Base-by-base conservation (phyloP, 2,797 vertebrate species). In the Intellagama lesueurii region DNA sequence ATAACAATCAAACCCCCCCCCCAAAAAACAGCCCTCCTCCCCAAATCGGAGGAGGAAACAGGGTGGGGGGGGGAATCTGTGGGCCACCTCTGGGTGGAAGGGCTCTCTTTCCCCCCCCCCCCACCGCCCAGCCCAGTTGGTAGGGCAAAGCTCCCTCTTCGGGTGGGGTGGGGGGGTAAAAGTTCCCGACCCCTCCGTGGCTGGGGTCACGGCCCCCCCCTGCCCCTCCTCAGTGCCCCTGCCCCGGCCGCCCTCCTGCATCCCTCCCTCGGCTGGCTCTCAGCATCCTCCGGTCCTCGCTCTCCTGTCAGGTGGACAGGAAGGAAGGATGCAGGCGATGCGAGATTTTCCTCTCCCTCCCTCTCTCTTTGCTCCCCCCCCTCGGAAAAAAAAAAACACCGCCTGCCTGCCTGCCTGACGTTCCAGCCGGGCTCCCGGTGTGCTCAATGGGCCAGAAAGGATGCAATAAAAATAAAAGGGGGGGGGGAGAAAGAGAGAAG, bases 371-470 rank as follows among this genome's bases (percentile, higher is more conserved):
- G 7, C 73, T 14, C 73, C 49, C 56, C 6, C 35, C 28, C 5
- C 5, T 26, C 49, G 22, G 83, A 22, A 24, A 49, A 26, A 72
- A 22, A n/a, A 40, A 52, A n/a, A 22, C 0, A 30, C 5, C 24
- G 8, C 83, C 1, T 30, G 28, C 28, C 28, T 40, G 12, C 30
- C 32, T n/a, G 30, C 16, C 32, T 16, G 28, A 14, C 47, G 52
- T 12, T 24, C 35, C 76, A 2, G 28, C 1, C 77, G 5, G 5
- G n/a, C 81, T 32, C 81, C 1, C 77, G 3, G 12, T 7, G 49
- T n/a, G 85, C 75, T 81, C 86, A 72, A 69, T 22, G 73, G 87
- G 81, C 81, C 87, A 78, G 81, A 78, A 88, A 84, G 44, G 83
- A 87, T 81, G 52, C 77, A 81, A 80, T 72, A 28, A 70, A 52